Conservation (phyloP, 2,888 invertebrate species). For the Mesodorylaimus sp. region DNA sequence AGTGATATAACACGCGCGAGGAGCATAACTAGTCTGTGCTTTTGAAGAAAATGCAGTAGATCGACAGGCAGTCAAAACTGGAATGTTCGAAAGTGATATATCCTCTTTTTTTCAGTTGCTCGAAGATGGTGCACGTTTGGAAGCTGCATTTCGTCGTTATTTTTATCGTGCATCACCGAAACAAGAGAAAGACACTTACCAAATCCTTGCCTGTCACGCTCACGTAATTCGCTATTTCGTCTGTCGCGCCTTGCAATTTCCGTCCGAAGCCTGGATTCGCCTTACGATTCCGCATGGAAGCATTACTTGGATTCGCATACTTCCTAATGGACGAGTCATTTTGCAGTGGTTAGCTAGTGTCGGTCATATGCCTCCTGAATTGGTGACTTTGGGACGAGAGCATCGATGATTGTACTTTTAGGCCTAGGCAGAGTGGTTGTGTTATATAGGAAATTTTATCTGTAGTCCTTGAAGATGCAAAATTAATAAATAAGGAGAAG, state of each 20-base stretch:
- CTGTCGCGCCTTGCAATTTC: constrained; percentile 87
- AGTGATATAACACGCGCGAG: no score
- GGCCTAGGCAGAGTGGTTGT: no score
- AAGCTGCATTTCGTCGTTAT: constrained; percentile 79
- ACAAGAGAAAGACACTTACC: constrained; percentile 63
- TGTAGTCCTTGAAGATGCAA: no score
- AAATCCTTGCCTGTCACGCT: constrained; percentile 83
- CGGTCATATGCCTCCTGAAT: constrained; percentile 62
- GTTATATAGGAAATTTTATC: no score
- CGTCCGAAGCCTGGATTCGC: constrained; percentile 88
- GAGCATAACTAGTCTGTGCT: no score
- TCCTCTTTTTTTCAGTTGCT: constrained; percentile 48
- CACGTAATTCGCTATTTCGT: constrained; percentile 90
- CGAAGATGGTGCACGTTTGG: constrained; percentile 77
- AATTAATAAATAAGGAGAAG: no score
- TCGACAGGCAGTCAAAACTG: not conserved
- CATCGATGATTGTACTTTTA: no score
- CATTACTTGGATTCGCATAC: constrained; percentile 67
- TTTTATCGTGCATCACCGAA: constrained; percentile 64
- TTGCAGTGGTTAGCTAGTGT: constrained; percentile 64
- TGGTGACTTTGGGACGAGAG: constrained; percentile 19
- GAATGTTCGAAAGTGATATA: no score
- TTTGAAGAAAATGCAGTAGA: no score
- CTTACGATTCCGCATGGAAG: constrained; percentile 76
- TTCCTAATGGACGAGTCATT: constrained; percentile 64